Conservation (phyloP, 2,888 invertebrate species). For the Tetragonula carbonaria region DNA sequence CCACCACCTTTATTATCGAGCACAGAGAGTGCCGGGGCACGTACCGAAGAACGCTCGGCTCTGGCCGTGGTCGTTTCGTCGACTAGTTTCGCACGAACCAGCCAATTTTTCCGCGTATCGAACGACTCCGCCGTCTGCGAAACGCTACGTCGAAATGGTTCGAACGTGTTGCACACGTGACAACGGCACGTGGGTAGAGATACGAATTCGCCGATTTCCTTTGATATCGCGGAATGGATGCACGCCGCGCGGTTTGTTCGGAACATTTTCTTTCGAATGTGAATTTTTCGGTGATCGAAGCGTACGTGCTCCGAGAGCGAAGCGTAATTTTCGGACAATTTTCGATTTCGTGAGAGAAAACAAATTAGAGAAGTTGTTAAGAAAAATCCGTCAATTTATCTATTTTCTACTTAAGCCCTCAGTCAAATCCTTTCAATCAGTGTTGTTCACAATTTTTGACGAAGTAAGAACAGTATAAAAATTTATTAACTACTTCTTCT, state of each 20-base stretch:
- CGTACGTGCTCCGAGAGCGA: neutral
- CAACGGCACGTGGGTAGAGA: slow-evolving; percentile 8
- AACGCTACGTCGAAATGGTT: slow-evolving; percentile 35
- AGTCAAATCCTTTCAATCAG: too few relatives aligned
- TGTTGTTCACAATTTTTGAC: too few relatives aligned
- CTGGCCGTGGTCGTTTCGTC: slow-evolving; percentile 27
- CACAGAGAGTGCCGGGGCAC: slow-evolving; percentile 49
- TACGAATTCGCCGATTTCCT: slow-evolving; percentile 11
- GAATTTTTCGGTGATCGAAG: neutral
- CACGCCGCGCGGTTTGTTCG: too few relatives aligned
- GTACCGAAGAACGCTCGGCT: slow-evolving; percentile 61
- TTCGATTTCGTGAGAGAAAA: neutral
- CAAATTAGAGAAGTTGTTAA: too few relatives aligned
- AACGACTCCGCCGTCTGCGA: slow-evolving; percentile 42
- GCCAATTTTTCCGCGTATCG: slow-evolving; percentile 43
- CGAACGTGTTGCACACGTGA: slow-evolving; percentile 32
- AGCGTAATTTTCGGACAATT: neutral
- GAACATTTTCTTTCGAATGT: neutral
- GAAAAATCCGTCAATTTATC: too few relatives aligned
- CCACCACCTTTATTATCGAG: slow-evolving; percentile 57
- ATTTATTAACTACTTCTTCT: too few relatives aligned
- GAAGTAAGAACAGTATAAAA: too few relatives aligned
- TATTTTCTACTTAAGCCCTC: too few relatives aligned
- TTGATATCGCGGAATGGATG: neutral
- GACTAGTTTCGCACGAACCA: slow-evolving; percentile 32